Conservation (phyloP, 2,888 invertebrate species). For the Amphiduros pacificus region DNA sequence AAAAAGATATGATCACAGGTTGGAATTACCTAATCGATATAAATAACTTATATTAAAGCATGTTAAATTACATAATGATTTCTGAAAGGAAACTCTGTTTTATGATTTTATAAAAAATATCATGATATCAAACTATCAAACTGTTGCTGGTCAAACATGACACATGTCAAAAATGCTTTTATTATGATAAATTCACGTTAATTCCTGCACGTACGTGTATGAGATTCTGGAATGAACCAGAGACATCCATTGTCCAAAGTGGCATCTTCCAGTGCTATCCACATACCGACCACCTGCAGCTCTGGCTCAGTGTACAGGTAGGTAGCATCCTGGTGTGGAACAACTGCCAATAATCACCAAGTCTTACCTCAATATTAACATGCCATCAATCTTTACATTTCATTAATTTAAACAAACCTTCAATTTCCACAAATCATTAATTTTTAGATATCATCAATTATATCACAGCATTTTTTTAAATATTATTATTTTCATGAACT, state of each 20-base stretch:
- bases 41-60: neutral
- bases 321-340: slow-evolving; percentile 75
- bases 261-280: slow-evolving; percentile 95
- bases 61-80: neutral
- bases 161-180: neutral
- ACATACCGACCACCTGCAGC: slow-evolving; percentile 75
- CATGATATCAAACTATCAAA: neutral
- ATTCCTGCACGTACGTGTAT: slow-evolving; percentile 67
- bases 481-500: too few species aligned
- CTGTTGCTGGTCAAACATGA: neutral
- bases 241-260: slow-evolving; percentile 92
- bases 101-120: neutral
- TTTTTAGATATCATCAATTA: too few species aligned
- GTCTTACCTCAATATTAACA: too few species aligned
- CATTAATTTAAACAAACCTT: too few species aligned
- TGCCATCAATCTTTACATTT: too few species aligned
- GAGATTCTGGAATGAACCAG: slow-evolving; percentile 89
- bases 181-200: neutral
- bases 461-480: too few species aligned
- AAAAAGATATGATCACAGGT: neutral
- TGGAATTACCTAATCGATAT: neutral
- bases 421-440: too few species aligned
- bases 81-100: neutral
- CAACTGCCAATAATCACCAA: slow-evolving; percentile 55
- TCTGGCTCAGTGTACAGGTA: slow-evolving; percentile 79